Percentiles rank a stretch among this genome's conserved stretches.
phyloP scores from a whole-genome alignment of 2,797 vertebrate genomes.

The Pteronotus mesoamericanus region DNA sequence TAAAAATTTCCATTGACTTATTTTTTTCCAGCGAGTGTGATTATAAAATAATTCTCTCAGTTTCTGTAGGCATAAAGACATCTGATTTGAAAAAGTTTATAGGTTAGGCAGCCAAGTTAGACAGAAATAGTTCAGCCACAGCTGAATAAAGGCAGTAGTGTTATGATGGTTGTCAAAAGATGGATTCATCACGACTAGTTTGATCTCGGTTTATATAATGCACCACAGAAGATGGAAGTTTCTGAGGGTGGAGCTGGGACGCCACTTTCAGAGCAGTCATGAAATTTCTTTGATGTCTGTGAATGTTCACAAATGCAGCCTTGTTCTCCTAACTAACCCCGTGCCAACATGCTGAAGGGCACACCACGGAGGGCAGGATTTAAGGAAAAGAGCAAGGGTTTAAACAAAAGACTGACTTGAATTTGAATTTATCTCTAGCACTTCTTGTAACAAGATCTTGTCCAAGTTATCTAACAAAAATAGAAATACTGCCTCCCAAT shows the following conservation, averaged over 20 bases:
- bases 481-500: neutral
- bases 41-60: constrained; percentile 71
- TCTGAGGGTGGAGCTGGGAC: neutral
- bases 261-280: neutral
- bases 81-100: constrained; percentile 51
- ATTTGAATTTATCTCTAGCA: neutral
- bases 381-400: neutral
- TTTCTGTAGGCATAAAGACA: constrained; percentile 54
- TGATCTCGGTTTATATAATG: neutral
- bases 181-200: neutral
- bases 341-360: neutral
- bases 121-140: constrained; percentile 38
- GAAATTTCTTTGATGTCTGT: neutral
- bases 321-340: neutral
- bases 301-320: neutral
- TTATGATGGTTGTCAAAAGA: constrained; percentile 29
- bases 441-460: neutral
- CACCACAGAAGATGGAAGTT: neutral
- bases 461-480: constrained; percentile 25
- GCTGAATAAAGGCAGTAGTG: constrained; percentile 13
- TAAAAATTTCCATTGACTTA: constrained; percentile 73
- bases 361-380: neutral
- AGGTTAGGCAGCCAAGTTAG: constrained; percentile 42
- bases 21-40: constrained; percentile 59
- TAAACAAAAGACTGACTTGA: neutral